phyloP scores from a whole-genome alignment of 2,888 invertebrate genomes.

The Cremastinae sp. region DNA sequence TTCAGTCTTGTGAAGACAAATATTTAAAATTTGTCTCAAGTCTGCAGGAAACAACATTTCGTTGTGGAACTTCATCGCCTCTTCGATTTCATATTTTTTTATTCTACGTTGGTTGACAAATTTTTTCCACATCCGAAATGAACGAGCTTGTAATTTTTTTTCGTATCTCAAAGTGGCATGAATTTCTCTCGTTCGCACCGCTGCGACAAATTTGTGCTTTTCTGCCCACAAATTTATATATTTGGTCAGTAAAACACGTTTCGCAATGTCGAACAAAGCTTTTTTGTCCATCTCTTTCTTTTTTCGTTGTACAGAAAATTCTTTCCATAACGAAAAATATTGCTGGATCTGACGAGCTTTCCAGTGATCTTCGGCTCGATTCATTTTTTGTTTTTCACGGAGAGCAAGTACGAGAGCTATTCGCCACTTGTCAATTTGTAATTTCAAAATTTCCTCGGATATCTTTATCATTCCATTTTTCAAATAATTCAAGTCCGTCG shows the following conservation, averaged over 20 bases:
- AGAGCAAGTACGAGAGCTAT: conserved; percentile 47
- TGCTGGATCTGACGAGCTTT: conserved; percentile 39
- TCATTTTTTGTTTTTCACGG: conserved; percentile 61
- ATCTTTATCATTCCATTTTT: conserved; percentile 42
- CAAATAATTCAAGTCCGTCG: conserved; percentile 51
- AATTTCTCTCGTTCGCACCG: conserved; percentile 51
- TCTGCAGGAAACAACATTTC: conserved; percentile 61
- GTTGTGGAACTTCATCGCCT: conserved; percentile 59
- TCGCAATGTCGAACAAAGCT: conserved; percentile 56
- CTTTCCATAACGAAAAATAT: conserved; percentile 63
- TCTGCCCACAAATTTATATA: conserved; percentile 61
- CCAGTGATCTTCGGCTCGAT: conserved; percentile 59
- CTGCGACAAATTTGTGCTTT: conserved; percentile 50
- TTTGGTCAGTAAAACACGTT: conserved; percentile 54
- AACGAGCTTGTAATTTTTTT: conserved; percentile 56
- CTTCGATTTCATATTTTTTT: conserved; percentile 54
- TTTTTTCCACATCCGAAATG: conserved; percentile 61
- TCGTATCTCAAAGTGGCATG: conserved; percentile 26
- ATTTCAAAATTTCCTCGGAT: conserved; percentile 33
- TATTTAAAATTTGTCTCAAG: conserved; percentile 57
- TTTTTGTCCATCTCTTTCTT: conserved; percentile 51
- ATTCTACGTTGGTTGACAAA: conserved; percentile 49
- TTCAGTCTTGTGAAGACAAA: conserved; percentile 55
- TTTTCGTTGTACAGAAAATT: conserved; percentile 58
- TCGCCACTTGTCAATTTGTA: conserved; percentile 64